Percentiles rank a stretch among this genome's conserved stretches.
phyloP scores from a whole-genome alignment of 2,888 invertebrate genomes.

The Pocota personata region DNA sequence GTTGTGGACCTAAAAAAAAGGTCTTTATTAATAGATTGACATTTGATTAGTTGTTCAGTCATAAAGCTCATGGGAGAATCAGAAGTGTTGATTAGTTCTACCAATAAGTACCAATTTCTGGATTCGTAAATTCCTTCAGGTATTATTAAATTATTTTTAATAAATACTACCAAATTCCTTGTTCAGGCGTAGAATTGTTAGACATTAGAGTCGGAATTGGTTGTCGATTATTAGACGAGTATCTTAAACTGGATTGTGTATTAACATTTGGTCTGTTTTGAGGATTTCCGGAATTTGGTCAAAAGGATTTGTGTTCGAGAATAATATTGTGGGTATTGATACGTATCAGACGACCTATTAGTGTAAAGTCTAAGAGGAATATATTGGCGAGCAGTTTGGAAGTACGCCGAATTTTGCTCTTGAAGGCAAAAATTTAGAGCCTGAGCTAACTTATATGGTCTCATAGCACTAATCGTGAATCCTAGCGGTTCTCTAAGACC shows the following conservation, averaged over 20 bases:
- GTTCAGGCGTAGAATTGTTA: background rate
- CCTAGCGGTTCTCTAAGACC: constrained; percentile 4
- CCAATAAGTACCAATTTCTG: constrained; percentile 29
- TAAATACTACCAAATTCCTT: constrained; percentile 40
- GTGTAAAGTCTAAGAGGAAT: background rate
- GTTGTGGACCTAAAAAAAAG: constrained; percentile 13
- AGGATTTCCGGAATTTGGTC: background rate
- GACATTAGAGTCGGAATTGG: background rate
- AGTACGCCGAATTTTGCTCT: background rate
- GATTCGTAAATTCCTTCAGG: constrained; percentile 49
- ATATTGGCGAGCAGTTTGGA: background rate
- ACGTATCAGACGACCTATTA: background rate
- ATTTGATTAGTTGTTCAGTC: constrained; percentile 48
- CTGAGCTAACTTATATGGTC: background rate
- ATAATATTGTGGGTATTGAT: background rate
- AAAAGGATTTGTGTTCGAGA: background rate
- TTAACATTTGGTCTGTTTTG: background rate
- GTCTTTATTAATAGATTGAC: background rate
- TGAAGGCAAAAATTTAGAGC: background rate
- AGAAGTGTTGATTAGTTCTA: constrained; percentile 52
- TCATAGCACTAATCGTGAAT: background rate
- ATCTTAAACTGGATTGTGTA: background rate
- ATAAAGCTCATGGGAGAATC: constrained; percentile 20
- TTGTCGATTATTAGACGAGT: background rate
- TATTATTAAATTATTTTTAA: constrained; percentile 28